Percentiles rank a stretch among this genome's conserved stretches.
Conservation (phyloP, 1,140 invertebrate genomes). For the Chironomus striatipennis region DNA sequence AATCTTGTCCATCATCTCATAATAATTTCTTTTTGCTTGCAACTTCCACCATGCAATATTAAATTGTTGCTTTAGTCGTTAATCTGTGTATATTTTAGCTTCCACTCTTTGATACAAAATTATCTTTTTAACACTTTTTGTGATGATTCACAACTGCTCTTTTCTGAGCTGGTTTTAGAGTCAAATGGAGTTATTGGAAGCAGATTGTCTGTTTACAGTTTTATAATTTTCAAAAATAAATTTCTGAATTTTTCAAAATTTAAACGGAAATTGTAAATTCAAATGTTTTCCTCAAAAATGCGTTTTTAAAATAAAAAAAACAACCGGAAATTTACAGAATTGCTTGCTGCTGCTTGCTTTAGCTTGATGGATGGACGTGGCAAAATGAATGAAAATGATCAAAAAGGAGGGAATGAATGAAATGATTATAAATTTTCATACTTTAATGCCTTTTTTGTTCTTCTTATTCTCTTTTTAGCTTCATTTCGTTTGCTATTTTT, state of each 20-base stretch:
- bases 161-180: too few species aligned
- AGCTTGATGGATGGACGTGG: not conserved
- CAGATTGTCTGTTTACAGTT: too few species aligned
- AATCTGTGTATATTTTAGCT: conserved; percentile 14
- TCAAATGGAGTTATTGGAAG: too few species aligned
- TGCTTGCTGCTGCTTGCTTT: not conserved
- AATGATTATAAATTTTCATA: conserved; percentile 15
- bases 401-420: not conserved
- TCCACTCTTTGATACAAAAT: not conserved
- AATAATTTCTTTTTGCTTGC: not conserved
- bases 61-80: conserved; percentile 13
- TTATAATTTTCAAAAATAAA: too few species aligned
- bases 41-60: not conserved
- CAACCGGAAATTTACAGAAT: too few species aligned
- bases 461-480: too few species aligned
- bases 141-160: conserved; percentile 10
- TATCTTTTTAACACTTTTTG: conserved; percentile 9
- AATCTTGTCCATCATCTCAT: not conserved
- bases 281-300: too few species aligned
- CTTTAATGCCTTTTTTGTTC: not conserved
- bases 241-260: too few species aligned
- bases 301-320: too few species aligned
- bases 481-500: too few species aligned
- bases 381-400: not conserved
- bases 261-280: too few species aligned